Percentiles rank a stretch among this genome's conserved stretches.
These are phyloP conservation scores for Amia ocellicauda DNA, from an alignment of 2,113 vertebrate species.

Conservation along the genomic window DNA sequence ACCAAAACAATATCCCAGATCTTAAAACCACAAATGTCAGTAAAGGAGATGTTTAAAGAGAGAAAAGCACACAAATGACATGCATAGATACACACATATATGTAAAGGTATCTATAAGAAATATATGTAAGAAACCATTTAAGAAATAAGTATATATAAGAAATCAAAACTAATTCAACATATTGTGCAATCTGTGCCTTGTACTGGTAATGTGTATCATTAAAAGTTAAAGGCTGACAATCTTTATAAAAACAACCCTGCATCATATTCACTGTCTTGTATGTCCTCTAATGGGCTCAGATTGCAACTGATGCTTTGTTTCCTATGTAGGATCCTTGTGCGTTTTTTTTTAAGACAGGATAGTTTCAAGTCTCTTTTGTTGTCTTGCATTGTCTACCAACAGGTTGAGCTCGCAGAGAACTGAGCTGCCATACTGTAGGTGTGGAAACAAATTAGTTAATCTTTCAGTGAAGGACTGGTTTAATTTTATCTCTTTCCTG, in stretches of 20 bases:
- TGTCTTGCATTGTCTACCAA: slow-evolving; percentile 2
- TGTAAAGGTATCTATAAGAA: too few species aligned
- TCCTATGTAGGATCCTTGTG: background rate
- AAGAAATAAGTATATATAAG: background rate
- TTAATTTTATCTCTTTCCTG: slow-evolving; percentile 27
- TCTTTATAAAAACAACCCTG: background rate
- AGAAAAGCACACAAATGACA: too few species aligned
- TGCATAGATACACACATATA: too few species aligned
- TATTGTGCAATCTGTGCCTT: background rate
- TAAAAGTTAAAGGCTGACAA: slow-evolving; percentile 4
- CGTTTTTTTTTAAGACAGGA: background rate
- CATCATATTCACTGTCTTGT: background rate
- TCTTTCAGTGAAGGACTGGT: slow-evolving; percentile 16
- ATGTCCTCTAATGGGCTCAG: background rate
- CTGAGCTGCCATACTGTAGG: slow-evolving; percentile 19
- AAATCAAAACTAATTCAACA: too few species aligned
- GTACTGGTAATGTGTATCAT: background rate
- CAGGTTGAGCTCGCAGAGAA: slow-evolving; percentile 17
- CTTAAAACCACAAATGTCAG: too few species aligned
- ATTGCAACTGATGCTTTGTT: slow-evolving; percentile 10
- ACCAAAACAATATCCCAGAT: too few species aligned
- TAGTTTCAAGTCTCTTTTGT: slow-evolving; percentile 3
- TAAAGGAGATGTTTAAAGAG: too few species aligned
- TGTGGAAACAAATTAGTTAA: slow-evolving; percentile 1
- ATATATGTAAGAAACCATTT: too few species aligned